Evolutionary conservation across 2,888 invertebrate genomes (phyloP).

Genomic region (Timandra comae): DNA sequence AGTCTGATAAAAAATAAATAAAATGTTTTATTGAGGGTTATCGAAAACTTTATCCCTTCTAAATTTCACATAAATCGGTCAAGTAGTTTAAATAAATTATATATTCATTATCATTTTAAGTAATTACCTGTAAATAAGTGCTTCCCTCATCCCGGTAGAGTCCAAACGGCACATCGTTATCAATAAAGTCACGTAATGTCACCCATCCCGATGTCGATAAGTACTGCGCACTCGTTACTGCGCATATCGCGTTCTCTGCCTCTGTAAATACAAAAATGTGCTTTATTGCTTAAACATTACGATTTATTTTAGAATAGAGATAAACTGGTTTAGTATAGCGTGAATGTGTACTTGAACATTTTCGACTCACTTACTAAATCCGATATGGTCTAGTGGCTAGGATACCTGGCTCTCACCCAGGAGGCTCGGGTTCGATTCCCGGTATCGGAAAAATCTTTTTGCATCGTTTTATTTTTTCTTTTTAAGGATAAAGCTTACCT

Average conservation of each 20-base stretch:
- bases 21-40: too few relatives aligned
- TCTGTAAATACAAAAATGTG: conserved; percentile 65
- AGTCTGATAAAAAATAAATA: too few relatives aligned
- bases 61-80: too few relatives aligned
- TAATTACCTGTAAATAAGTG: conserved; percentile 77
- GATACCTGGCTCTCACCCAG: conserved; percentile 84
- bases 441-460: conserved; percentile 64
- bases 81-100: too few relatives aligned
- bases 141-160: conserved; percentile 88
- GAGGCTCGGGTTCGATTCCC: conserved; percentile 79
- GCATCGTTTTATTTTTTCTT: conserved; percentile 25
- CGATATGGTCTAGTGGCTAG: conserved; percentile 81
- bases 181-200: conserved; percentile 84
- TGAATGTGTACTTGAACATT: too few relatives aligned
- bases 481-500: conserved; percentile 63
- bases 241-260: conserved; percentile 86
- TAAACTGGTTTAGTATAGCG: too few relatives aligned
- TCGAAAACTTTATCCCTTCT: too few relatives aligned
- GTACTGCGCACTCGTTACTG: conserved; percentile 89
- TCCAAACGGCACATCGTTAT: conserved; percentile 86
- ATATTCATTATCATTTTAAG: too few relatives aligned
- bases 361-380: conserved; percentile 11
- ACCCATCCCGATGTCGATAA: conserved; percentile 87
- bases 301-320: too few relatives aligned
- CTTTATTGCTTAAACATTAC: too few relatives aligned